These are phyloP conservation scores for Leucophenga varia DNA, from an alignment of 1,140 invertebrate genomes.

Conservation along the genomic window DNA sequence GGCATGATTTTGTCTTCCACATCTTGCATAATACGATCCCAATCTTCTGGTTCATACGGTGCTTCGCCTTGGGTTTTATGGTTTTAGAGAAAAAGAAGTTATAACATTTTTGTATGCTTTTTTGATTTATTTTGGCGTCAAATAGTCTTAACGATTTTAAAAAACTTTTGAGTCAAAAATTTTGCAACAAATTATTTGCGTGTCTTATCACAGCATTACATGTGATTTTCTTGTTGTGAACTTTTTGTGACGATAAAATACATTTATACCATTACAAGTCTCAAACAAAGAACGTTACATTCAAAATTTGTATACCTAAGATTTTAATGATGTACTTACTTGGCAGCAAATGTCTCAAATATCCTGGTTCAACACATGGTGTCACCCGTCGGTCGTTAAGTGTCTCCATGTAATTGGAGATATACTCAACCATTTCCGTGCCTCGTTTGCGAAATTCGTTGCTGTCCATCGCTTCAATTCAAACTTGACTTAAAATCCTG, in stretches of 20 bases:
- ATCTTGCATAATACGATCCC: conserved; percentile 91
- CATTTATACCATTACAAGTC: too few species aligned
- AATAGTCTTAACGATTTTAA: too few species aligned
- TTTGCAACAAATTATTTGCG: too few species aligned
- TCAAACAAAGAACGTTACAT: too few species aligned
- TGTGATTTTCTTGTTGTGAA: too few species aligned
- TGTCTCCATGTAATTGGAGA: conserved; percentile 91
- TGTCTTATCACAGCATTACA: too few species aligned
- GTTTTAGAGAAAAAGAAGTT: neutral
- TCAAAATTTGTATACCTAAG: too few species aligned
- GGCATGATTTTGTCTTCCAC: conserved; percentile 97
- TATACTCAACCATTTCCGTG: conserved; percentile 98
- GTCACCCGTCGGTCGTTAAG: conserved; percentile 81
- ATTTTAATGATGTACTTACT: conserved; percentile 27
- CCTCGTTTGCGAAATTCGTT: conserved; percentile 86
- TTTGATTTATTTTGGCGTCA: too few species aligned
- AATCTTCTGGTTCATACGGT: conserved; percentile 84
- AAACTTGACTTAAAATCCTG: too few species aligned
- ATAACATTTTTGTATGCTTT: too few species aligned
- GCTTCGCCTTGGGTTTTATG: conserved; percentile 61
- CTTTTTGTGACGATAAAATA: too few species aligned
- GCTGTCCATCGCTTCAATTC: conserved; percentile 71
- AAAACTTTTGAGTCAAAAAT: too few species aligned
- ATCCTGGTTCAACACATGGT: conserved; percentile 89
- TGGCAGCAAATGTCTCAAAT: conserved; percentile 82